These are phyloP conservation scores for Thermophis baileyi DNA, from an alignment of 2,113 vertebrate genomes.

Conservation along the genomic window DNA sequence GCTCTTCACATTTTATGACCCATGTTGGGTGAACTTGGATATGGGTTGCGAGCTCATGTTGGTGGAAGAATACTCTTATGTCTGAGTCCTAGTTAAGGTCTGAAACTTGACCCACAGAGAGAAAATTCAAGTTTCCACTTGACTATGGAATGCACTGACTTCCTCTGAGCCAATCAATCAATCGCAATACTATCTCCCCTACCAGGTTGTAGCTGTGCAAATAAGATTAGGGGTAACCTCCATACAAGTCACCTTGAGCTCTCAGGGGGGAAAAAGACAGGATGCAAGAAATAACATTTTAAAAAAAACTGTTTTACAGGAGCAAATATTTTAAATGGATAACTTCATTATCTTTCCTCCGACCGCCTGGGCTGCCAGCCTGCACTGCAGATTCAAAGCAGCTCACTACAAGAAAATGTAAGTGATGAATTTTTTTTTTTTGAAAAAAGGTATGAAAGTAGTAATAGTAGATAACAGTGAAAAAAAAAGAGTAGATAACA, in stretches of 20 bases:
- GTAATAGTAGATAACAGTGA: not conserved
- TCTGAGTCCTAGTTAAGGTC: not conserved
- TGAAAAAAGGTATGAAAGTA: not conserved
- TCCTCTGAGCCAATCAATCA: not conserved
- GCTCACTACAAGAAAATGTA: not conserved
- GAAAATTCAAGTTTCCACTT: not conserved
- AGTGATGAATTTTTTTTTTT: not conserved
- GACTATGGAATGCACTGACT: not conserved
- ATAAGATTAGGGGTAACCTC: not conserved
- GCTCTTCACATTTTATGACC: not conserved
- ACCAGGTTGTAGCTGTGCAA: not conserved
- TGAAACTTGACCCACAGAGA: not conserved
- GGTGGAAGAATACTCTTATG: not conserved
- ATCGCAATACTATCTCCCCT: not conserved
- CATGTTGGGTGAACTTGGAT: not conserved
- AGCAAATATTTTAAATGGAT: not conserved
- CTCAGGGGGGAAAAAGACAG: not conserved
- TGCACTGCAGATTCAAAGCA: not conserved
- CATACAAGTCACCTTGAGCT: not conserved
- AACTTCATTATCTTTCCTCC: not conserved
- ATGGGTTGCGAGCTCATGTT: not conserved
- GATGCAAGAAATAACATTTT: not conserved
- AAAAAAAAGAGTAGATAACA: not conserved
- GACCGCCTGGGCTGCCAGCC: not conserved
- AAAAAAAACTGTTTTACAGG: not conserved